Percentiles rank a stretch among this genome's conserved stretches.
These are phyloP conservation scores for Alsophila aescularia DNA, from an alignment of 2,888 invertebrate species.

Conservation along the genomic window DNA sequence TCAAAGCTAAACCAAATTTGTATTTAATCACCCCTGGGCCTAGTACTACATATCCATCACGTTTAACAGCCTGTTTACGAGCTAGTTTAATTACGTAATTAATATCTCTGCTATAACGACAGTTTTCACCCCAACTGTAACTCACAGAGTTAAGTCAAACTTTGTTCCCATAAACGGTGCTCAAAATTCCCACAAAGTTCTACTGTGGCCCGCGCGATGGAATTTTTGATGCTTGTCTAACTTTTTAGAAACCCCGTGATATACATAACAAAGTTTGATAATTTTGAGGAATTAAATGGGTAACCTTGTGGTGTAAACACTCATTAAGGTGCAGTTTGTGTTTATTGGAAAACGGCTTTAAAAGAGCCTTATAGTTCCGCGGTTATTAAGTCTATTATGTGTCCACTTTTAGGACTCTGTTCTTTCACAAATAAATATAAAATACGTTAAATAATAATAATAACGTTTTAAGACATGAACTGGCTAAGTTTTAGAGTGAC, in stretches of 20 bases:
- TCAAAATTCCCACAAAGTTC: slow-evolving; percentile 15
- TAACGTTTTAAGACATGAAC: too few relatives aligned
- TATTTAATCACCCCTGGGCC: too few relatives aligned
- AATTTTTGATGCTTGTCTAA: slow-evolving; percentile 21
- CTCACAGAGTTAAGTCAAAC: slow-evolving; percentile 9
- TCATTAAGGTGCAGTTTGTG: slow-evolving; percentile 7
- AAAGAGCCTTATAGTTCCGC: too few relatives aligned
- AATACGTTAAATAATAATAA: too few relatives aligned
- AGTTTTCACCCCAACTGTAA: slow-evolving; percentile 8
- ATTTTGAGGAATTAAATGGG: slow-evolving; percentile 7
- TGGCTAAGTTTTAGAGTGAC: too few relatives aligned
- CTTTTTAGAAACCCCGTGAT: slow-evolving; percentile 19
- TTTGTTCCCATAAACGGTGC: slow-evolving; percentile 14
- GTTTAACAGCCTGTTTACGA: too few relatives aligned
- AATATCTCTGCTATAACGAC: not conserved
- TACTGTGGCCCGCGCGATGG: slow-evolving; percentile 5
- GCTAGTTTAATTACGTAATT: too few relatives aligned
- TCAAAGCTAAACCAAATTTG: too few relatives aligned
- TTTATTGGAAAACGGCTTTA: slow-evolving; percentile 2
- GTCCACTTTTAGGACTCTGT: too few relatives aligned
- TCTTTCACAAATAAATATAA: too few relatives aligned
- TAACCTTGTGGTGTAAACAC: slow-evolving; percentile 12
- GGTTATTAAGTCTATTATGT: too few relatives aligned
- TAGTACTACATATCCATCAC: too few relatives aligned
- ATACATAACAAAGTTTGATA: slow-evolving; percentile 11